Percentiles rank a stretch among this genome's conserved stretches.
Conservation (phyloP, 2,113 vertebrate species). For the Psilopogon haemacephalus region DNA sequence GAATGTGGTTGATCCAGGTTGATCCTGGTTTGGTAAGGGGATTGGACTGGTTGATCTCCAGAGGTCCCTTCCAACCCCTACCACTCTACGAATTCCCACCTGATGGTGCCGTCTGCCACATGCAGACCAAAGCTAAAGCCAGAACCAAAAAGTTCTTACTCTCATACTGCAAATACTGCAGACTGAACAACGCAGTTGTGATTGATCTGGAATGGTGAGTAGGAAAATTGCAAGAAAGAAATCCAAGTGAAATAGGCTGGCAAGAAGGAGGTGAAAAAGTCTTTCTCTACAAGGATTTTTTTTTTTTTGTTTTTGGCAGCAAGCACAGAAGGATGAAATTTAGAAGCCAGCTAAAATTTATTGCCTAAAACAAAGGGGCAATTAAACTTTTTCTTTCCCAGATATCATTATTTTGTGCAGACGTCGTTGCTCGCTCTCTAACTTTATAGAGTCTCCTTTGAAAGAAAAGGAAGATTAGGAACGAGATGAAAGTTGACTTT, state of each 20-base stretch:
- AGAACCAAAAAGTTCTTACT: background rate
- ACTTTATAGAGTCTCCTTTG: conserved; percentile 58
- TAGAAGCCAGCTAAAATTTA: no score
- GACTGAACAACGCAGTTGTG: background rate
- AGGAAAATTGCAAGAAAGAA: background rate
- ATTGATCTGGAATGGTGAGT: background rate
- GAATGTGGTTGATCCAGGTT: no score
- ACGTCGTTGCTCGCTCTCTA: background rate
- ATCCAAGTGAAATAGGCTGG: background rate
- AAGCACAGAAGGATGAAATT: background rate
- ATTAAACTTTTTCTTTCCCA: no score
- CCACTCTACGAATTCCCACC: background rate
- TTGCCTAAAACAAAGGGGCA: no score
- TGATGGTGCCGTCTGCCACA: background rate
- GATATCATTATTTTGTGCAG: background rate
- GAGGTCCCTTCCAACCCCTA: no score
- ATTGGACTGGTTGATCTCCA: no score
- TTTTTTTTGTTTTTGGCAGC: background rate
- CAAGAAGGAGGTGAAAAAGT: background rate
- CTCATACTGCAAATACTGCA: background rate
- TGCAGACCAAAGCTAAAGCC: background rate
- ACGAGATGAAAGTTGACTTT: conserved; percentile 53
- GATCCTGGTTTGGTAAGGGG: no score
- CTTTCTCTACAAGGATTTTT: background rate
- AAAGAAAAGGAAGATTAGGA: conserved; percentile 62